Evolutionary conservation across 2,888 invertebrate species (phyloP).

Genomic region (Lucinisca nassula): DNA sequence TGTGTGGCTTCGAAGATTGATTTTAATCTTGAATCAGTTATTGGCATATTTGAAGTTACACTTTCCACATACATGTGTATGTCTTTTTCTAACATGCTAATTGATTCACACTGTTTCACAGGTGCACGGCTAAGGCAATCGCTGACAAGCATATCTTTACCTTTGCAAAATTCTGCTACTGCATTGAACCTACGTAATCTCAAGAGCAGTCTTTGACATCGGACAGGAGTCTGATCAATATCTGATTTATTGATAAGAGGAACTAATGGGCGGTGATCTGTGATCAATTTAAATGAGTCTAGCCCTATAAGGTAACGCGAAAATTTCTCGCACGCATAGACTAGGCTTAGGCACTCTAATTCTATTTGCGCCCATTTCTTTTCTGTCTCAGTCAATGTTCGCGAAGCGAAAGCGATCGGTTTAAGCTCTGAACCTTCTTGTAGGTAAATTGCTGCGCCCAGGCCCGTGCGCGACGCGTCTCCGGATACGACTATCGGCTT

Average conservation of each 20-base stretch:
- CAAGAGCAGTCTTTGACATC: slow-evolving; percentile 70
- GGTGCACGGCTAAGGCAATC: slow-evolving; percentile 60
- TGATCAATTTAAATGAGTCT: slow-evolving; percentile 50
- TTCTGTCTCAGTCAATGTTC: slow-evolving; percentile 67
- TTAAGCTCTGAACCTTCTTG: slow-evolving; percentile 45
- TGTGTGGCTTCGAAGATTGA: slow-evolving; percentile 18
- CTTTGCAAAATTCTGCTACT: not conserved
- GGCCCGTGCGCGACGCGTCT: slow-evolving; percentile 69
- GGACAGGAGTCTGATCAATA: slow-evolving; percentile 52
- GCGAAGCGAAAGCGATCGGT: slow-evolving; percentile 70
- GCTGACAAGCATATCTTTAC: slow-evolving; percentile 1
- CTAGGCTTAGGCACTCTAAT: slow-evolving; percentile 66
- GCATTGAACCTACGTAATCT: slow-evolving; percentile 46
- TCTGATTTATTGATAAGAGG: slow-evolving; percentile 66
- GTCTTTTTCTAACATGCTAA: not conserved
- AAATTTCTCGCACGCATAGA: slow-evolving; percentile 70
- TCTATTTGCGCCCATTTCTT: slow-evolving; percentile 70
- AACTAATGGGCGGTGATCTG: slow-evolving; percentile 72
- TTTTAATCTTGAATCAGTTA: not conserved
- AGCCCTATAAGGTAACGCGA: slow-evolving; percentile 56
- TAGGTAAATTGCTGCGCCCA: slow-evolving; percentile 69
- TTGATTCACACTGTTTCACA: not conserved
- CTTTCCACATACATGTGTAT: not conserved
- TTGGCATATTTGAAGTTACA: not conserved
- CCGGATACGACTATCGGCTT: slow-evolving; percentile 70